Evolutionary conservation across 2,113 vertebrate genomes (phyloP), one percentile per base, ranked within the genome.

Genomic region (Bujurquina vittata): DNA sequence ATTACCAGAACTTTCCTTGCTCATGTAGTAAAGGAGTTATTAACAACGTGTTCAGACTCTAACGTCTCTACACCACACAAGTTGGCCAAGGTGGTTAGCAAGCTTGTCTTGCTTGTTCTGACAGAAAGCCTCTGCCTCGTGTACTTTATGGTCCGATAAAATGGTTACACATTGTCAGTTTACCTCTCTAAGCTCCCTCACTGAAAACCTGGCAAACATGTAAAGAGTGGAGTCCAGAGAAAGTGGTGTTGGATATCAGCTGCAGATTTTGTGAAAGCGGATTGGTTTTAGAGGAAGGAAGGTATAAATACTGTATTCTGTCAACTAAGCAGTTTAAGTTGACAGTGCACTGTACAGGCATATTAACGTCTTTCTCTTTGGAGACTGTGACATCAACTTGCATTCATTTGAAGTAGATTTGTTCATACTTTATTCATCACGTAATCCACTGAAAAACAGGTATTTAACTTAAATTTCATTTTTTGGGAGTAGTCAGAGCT

Each of bases 101-200:
- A 35, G 33, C 33, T 35, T 35, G 7, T 35, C 6, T 8, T 35
- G 33, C 33, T 35, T 8, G 33, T 8, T 35, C 33, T 35, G 33
- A 33, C 4, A 5, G 33, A 33, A 33, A 33, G 33, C 33, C 33
- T 7, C 33, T 35, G 33, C 60, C 37, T 67, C 29, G 49, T 67
- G 65, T 81, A 72, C 83, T 88, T 88, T 90, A 80, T 78, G 43
- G 69, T 84, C 59, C 77, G 59, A 65, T 54, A 56, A 77, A 40
- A 86, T 65, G 43, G 77, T 88, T 85, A 84, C 61, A 85, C 82
- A 88, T 79, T 79, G 75, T 90, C 43, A 31, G 83, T 82, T 89
- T 60, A 76, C 49, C 72, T 82, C 65, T 54, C 61, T 87, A 12
- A 20, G 59, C 77, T 17, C 11, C 0, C 7, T 77, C 69, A 79